Evolutionary conservation across 2,888 invertebrate species (phyloP).

Genomic region (Oscheius myriophilus): DNA sequence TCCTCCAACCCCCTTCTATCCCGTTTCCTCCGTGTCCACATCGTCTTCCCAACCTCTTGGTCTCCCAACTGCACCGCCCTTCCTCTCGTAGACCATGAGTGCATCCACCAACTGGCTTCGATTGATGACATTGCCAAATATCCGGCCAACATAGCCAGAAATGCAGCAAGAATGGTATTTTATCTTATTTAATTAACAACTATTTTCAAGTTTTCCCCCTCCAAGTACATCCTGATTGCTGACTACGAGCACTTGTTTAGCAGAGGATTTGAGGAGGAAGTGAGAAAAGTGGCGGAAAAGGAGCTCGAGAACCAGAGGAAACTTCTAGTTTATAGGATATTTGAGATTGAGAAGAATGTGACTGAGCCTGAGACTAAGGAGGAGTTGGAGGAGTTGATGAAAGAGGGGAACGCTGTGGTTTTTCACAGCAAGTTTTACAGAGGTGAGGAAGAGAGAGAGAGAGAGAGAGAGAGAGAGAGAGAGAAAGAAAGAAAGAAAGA

Average conservation of each 20-base stretch:
- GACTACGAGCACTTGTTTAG: constrained; percentile 31
- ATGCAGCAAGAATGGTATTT: constrained; percentile 26
- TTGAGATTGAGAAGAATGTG: constrained; percentile 19
- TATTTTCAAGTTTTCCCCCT: constrained; percentile 20
- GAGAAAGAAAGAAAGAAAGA: too few relatives aligned
- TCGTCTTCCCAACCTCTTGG: constrained; percentile 6
- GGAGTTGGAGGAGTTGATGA: constrained; percentile 15
- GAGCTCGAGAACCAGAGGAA: neutral
- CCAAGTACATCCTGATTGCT: constrained; percentile 27
- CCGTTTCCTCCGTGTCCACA: constrained; percentile 18
- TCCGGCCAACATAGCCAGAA: constrained; percentile 31
- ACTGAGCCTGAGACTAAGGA: neutral
- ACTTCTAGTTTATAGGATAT: constrained; percentile 27
- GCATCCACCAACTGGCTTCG: neutral
- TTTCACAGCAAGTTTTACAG: constrained; percentile 24
- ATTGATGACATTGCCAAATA: constrained; percentile 10
- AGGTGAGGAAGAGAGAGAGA: too few relatives aligned
- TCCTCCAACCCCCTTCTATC: neutral
- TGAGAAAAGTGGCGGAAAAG: constrained; percentile 7
- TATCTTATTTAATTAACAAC: neutral
- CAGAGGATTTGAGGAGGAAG: constrained; percentile 21
- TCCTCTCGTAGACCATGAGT: neutral
- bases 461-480: too few relatives aligned
- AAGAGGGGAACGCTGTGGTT: constrained; percentile 18
- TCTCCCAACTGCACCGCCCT: neutral